Percentiles rank a stretch among this genome's conserved stretches.
Conservation (phyloP, 2,797 vertebrate species). For the Varecia variegata region DNA sequence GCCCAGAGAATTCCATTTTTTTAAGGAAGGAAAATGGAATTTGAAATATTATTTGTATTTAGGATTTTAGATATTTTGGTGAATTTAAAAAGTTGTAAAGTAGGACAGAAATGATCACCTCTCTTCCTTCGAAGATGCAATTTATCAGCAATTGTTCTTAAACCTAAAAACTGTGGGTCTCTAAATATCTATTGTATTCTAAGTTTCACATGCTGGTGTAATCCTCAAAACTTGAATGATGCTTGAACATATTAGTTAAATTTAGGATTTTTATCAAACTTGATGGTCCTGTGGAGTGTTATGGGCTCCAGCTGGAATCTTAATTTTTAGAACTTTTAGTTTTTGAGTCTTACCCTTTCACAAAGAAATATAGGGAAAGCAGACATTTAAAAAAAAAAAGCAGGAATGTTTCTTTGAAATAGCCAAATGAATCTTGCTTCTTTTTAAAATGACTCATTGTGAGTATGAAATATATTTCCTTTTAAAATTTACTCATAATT, state of each 20-base stretch:
- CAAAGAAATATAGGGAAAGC: not conserved
- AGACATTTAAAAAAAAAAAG: not conserved
- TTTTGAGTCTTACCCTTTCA: not conserved
- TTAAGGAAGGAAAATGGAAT: not conserved
- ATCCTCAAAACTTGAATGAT: not conserved
- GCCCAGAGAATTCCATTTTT: not conserved
- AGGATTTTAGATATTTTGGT: conserved; percentile 20
- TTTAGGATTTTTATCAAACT: not conserved
- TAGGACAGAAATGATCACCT: not conserved
- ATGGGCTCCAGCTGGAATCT: not conserved
- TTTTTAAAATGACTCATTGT: conserved; percentile 25
- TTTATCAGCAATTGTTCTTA: not conserved
- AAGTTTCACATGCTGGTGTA: not conserved
- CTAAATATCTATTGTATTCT: not conserved
- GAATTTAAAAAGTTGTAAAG: not conserved
- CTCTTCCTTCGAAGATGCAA: not conserved
- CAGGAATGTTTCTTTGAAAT: not conserved
- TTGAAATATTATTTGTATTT: not conserved
- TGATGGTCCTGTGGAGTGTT: not conserved
- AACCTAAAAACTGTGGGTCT: not conserved
- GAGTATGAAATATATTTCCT: not conserved
- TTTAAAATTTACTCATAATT: not conserved
- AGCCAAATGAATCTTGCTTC: not conserved
- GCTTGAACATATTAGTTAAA: not conserved
- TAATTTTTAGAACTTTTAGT: not conserved